phyloP scores from a whole-genome alignment of 1,140 invertebrate species.

The Apocrypta bakeri region DNA sequence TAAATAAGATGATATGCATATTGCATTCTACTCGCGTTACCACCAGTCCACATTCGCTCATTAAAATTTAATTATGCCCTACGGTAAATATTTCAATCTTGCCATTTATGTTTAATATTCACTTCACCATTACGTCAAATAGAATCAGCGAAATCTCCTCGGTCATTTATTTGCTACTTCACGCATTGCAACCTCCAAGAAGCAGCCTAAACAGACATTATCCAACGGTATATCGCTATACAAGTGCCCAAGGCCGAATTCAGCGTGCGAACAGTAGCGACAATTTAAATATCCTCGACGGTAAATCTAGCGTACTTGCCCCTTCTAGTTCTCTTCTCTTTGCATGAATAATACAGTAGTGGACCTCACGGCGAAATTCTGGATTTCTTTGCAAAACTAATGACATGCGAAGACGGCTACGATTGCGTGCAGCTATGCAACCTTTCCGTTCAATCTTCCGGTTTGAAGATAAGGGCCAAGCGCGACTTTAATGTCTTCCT shows the following conservation, averaged over 20 bases:
- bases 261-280: not conserved
- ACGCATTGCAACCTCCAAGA: no score
- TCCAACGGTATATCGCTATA: no score
- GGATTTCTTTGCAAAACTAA: not conserved
- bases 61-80: not conserved
- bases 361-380: not conserved
- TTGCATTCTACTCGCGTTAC: not conserved
- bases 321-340: not conserved
- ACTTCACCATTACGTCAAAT: no score
- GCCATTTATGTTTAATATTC: no score
- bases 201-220: no score
- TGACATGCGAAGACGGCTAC: not conserved
- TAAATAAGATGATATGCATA: not conserved
- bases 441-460: not conserved
- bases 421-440: slow-evolving; percentile 3
- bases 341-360: not conserved
- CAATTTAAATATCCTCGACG: not conserved
- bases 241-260: no score
- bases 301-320: not conserved
- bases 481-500: slow-evolving; percentile 9
- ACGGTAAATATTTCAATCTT: no score
- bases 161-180: no score
- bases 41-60: not conserved
- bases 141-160: no score
- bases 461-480: not conserved